phyloP scores from a whole-genome alignment of 2,888 invertebrate genomes.

The Junonia oenone region DNA sequence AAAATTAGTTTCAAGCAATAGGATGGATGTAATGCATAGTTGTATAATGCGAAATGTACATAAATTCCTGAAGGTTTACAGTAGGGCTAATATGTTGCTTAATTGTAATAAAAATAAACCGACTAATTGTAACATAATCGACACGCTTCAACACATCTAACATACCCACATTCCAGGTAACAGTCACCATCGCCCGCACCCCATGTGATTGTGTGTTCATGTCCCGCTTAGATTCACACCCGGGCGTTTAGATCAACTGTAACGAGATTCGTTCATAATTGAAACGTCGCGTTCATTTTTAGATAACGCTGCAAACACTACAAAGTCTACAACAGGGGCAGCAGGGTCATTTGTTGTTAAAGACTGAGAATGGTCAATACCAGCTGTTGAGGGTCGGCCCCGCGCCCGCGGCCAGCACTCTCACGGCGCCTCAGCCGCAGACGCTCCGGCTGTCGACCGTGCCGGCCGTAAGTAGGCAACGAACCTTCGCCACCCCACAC shows the following conservation, averaged over 20 bases:
- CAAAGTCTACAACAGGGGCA: conserved; percentile 92
- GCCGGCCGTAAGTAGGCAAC: conserved; percentile 89
- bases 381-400: conserved; percentile 91
- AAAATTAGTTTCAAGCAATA: too few species aligned
- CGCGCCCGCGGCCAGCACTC: conserved; percentile 81
- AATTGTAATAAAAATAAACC: not conserved
- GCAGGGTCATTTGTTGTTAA: conserved; percentile 93
- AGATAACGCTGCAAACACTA: conserved; percentile 93
- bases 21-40: too few species aligned
- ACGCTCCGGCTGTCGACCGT: conserved; percentile 92
- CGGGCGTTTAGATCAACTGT: conserved; percentile 4
- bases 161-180: not conserved
- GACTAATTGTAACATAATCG: not conserved
- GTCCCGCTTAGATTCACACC: not conserved
- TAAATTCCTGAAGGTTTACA: not conserved
- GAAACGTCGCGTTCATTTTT: conserved; percentile 74
- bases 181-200: not conserved
- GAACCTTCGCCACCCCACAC: conserved; percentile 39
- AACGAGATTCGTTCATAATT: conserved; percentile 37
- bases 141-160: not conserved
- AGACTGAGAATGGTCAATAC: conserved; percentile 98
- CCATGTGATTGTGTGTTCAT: not conserved
- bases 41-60: not conserved
- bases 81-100: not conserved
- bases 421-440: conserved; percentile 82